Conservation (phyloP, 1,140 invertebrate species). For the Oncopeltus fasciatus region DNA sequence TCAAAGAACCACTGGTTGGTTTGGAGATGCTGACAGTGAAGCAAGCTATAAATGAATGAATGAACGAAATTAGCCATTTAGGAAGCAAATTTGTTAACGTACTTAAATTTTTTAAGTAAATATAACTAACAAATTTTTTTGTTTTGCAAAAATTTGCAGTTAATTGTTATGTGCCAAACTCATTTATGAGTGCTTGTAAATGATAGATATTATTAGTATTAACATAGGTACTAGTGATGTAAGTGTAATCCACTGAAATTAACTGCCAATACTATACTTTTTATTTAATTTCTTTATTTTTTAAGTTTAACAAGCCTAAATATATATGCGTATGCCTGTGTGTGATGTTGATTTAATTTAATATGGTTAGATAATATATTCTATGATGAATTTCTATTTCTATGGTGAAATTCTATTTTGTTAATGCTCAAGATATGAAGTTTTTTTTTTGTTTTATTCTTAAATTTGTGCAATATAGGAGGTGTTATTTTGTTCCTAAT, state of each 20-base stretch:
- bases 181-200: conserved; percentile 6
- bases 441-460: background rate
- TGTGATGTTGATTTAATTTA: too few species aligned
- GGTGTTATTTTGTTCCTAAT: background rate
- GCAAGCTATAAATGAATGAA: conserved; percentile 22
- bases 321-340: too few species aligned
- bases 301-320: background rate
- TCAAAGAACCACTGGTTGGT: conserved; percentile 18
- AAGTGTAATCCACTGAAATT: background rate
- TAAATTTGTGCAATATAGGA: background rate
- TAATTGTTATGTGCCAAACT: conserved; percentile 12
- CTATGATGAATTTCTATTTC: too few species aligned
- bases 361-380: too few species aligned
- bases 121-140: conserved; percentile 7
- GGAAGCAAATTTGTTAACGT: background rate
- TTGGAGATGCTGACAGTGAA: conserved; percentile 23
- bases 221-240: conserved; percentile 1
- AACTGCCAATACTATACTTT: conserved; percentile 4
- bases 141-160: background rate
- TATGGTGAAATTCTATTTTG: background rate
- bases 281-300: background rate
- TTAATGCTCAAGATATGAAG: background rate
- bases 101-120: background rate
- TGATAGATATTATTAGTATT: background rate
- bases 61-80: background rate